Percentiles rank a stretch among this genome's conserved stretches.
These are phyloP conservation scores for Eupithecia subfuscata DNA, from an alignment of 2,888 invertebrate species.

Conservation along the genomic window DNA sequence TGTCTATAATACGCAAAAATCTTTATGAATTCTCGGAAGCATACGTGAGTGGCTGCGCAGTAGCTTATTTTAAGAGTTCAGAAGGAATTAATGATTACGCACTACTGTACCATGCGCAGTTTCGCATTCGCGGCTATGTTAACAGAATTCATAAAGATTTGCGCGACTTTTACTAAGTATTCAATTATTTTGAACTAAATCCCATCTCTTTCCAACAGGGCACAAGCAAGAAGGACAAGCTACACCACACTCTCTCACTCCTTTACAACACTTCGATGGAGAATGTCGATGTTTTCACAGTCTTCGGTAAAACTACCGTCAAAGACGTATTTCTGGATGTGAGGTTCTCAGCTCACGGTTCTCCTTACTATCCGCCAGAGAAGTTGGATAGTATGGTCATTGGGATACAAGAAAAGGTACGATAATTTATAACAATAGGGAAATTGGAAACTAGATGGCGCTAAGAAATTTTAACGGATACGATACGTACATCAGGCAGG, in stretches of 20 bases:
- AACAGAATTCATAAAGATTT: too few species aligned
- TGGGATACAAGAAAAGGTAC: constrained; percentile 87
- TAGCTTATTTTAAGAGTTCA: too few species aligned
- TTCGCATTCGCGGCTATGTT: too few species aligned
- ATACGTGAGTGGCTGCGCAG: background rate
- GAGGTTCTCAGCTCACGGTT: constrained; percentile 96
- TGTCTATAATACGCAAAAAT: too few species aligned
- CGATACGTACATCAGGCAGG: background rate
- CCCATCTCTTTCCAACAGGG: constrained; percentile 65
- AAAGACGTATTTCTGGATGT: constrained; percentile 91
- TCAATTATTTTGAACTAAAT: background rate
- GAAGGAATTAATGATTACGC: too few species aligned
- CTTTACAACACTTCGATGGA: constrained; percentile 90
- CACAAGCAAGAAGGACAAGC: constrained; percentile 89
- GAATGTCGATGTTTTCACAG: constrained; percentile 97
- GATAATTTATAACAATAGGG: too few species aligned
- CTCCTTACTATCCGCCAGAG: constrained; percentile 95
- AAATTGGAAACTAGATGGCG: background rate
- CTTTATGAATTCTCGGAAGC: background rate
- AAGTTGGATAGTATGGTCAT: constrained; percentile 94
- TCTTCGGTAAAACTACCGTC: constrained; percentile 87
- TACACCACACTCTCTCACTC: constrained; percentile 82
- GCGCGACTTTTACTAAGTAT: background rate
- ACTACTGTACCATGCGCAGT: too few species aligned
- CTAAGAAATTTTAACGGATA: background rate